phyloP scores from a whole-genome alignment of 1,140 invertebrate genomes.

The Littorina saxatilis region DNA sequence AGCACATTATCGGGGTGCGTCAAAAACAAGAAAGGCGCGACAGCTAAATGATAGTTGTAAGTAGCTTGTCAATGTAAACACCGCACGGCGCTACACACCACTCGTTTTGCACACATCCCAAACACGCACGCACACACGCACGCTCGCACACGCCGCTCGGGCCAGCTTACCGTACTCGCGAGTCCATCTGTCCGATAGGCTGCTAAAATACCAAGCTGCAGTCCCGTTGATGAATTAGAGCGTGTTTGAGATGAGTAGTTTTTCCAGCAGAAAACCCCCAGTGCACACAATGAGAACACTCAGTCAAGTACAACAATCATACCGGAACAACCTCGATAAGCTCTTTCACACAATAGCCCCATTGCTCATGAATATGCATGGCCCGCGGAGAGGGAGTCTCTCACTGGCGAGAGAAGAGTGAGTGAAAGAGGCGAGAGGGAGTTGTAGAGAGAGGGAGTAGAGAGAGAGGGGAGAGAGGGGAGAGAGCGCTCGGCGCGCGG shows the following conservation, averaged over 20 bases:
- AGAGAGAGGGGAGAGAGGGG: constrained; percentile 3
- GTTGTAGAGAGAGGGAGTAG: neutral
- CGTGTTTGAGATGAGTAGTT: constrained; percentile 37
- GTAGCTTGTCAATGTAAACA: constrained; percentile 37
- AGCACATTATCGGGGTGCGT: neutral
- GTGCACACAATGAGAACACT: constrained; percentile 37
- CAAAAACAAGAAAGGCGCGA: neutral
- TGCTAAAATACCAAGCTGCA: neutral
- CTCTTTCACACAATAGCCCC: constrained; percentile 53
- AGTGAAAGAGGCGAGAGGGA: constrained; percentile 22
- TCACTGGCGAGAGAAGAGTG: constrained; percentile 24
- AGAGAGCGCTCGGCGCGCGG: neutral
- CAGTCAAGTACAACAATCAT: constrained; percentile 44
- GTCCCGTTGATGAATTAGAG: constrained; percentile 26
- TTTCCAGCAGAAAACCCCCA: constrained; percentile 24
- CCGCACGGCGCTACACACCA: neutral
- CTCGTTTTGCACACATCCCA: constrained; percentile 8
- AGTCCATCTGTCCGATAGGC: constrained; percentile 25
- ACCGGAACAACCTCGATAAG: constrained; percentile 52
- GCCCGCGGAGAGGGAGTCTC: constrained; percentile 4
- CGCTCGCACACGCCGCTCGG: neutral
- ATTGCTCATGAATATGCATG: constrained; percentile 51
- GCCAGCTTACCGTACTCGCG: neutral
- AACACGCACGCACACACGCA: constrained; percentile 28
- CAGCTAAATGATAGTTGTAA: constrained; percentile 5